Percentiles rank a stretch among this genome's conserved stretches.
Conservation (phyloP, 1,140 invertebrate genomes). For the Mactra quadrangularis region DNA sequence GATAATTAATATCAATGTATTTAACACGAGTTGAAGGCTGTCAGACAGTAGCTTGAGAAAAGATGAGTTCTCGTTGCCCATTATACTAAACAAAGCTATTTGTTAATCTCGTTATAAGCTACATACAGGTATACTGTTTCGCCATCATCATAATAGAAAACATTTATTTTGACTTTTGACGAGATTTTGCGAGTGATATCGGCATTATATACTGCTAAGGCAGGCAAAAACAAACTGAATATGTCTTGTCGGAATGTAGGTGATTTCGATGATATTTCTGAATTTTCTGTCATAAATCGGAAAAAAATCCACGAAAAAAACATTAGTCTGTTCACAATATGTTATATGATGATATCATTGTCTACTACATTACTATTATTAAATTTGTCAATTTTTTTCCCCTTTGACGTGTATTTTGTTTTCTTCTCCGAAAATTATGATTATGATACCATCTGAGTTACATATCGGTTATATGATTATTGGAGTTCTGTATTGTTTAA, state of each 20-base stretch:
- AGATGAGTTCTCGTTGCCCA: conserved; percentile 11
- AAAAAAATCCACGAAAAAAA: background rate
- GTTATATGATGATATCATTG: no score
- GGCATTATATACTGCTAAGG: background rate
- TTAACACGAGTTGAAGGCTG: conserved; percentile 10
- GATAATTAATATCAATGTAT: conserved; percentile 29
- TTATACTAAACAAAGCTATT: conserved; percentile 52
- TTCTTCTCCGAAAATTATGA: no score
- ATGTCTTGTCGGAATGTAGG: background rate
- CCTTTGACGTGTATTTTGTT: no score
- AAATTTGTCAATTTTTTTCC: no score
- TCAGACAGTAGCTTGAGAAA: background rate
- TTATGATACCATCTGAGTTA: no score
- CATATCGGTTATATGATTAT: no score
- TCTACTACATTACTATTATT: no score
- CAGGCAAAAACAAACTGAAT: conserved; percentile 34
- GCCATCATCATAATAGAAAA: conserved; percentile 13
- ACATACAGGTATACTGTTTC: conserved; percentile 35
- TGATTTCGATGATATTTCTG: conserved; percentile 7
- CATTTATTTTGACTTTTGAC: conserved; percentile 54
- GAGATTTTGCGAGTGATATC: conserved; percentile 42
- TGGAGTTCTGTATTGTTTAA: no score
- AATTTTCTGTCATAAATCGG: conserved; percentile 2
- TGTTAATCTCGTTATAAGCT: conserved; percentile 33
- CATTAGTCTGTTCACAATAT: no score